Conservation (phyloP, 53 echinoderm and acorn worm species). For the Mesocentrotus franciscanus region DNA sequence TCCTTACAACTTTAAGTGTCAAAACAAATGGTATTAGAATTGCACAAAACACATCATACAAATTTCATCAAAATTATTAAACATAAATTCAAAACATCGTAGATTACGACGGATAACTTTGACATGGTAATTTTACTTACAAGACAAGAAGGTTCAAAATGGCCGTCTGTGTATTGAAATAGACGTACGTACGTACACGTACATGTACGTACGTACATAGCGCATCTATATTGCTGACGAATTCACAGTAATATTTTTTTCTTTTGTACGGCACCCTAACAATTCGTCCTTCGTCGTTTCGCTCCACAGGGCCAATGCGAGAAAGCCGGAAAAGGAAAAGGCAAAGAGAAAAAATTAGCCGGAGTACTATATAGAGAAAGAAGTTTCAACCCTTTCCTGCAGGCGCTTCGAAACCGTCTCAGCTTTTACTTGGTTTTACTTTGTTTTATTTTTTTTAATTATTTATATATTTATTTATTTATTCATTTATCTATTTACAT, state of each 20-base stretch:
- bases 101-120: slow-evolving; percentile 43
- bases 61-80: background rate
- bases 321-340: no score
- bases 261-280: background rate
- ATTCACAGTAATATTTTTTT: no score
- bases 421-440: no score
- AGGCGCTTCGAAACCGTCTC: no score
- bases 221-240: no score
- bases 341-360: no score
- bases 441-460: no score
- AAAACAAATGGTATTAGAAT: background rate
- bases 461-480: no score
- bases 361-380: no score
- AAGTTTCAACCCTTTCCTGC: no score
- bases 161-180: slow-evolving; percentile 50
- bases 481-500: no score
- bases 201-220: background rate
- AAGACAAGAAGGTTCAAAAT: slow-evolving; percentile 64
- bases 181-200: no score
- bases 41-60: background rate
- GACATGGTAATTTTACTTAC: background rate
- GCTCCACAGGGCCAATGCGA: background rate
- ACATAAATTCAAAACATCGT: background rate
- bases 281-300: background rate
- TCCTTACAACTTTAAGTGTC: background rate